These are phyloP conservation scores for Mola mola DNA, from an alignment of 2,113 vertebrate genomes.

Conservation along the genomic window DNA sequence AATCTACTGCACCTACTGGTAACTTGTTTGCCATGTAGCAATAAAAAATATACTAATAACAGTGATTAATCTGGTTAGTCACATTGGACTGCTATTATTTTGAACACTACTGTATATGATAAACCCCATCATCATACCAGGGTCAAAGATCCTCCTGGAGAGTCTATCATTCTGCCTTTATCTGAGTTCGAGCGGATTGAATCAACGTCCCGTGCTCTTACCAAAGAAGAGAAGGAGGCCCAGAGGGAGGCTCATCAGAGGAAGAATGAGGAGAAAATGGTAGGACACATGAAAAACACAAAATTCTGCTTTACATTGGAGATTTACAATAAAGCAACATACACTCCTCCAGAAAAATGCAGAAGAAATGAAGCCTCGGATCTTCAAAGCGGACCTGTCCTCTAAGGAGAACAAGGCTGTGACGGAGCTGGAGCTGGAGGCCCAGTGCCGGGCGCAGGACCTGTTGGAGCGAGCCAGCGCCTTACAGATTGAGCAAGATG, in stretches of 20 bases:
- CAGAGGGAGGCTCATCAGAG: conserved; percentile 62
- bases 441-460: conserved; percentile 76
- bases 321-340: background rate
- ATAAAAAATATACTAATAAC: too few relatives aligned
- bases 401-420: conserved; percentile 75
- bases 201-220: conserved; percentile 65
- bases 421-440: conserved; percentile 84
- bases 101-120: too few relatives aligned
- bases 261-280: conserved; percentile 69
- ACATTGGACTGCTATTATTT: too few relatives aligned
- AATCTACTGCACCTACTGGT: too few relatives aligned
- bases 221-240: conserved; percentile 75
- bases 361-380: conserved; percentile 77
- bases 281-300: conserved; percentile 9
- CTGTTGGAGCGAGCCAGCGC: conserved; percentile 79
- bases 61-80: too few relatives aligned
- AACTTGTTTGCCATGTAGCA: too few relatives aligned
- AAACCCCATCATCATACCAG: conserved; percentile 65
- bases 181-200: conserved; percentile 82
- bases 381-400: conserved; percentile 77
- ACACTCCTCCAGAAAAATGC: conserved; percentile 69
- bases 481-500: conserved; percentile 88
- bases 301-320: background rate
- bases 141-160: conserved; percentile 80
- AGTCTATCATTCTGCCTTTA: conserved; percentile 78